phyloP scores from a whole-genome alignment of 2,888 invertebrate genomes.

The Eristalis arbustorum region DNA sequence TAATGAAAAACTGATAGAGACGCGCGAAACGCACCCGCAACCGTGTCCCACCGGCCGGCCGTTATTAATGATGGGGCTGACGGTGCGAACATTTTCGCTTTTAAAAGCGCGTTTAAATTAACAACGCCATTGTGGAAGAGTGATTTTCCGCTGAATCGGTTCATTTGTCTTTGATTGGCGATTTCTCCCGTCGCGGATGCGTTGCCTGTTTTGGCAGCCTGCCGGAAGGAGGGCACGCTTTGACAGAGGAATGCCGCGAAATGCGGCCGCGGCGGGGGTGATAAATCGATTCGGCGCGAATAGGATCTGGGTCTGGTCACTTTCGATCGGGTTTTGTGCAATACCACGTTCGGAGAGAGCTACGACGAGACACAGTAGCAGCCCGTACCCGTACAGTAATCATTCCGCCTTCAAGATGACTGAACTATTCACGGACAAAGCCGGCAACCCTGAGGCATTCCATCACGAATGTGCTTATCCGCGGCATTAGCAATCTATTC shows the following conservation, averaged over 20 bases:
- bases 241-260: background rate
- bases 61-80: slow-evolving; percentile 56
- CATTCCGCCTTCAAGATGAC: background rate
- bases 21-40: slow-evolving; percentile 3
- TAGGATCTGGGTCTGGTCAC: background rate
- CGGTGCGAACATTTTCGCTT: slow-evolving; percentile 50
- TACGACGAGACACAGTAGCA: background rate
- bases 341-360: background rate
- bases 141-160: slow-evolving; percentile 48
- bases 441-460: background rate
- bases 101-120: slow-evolving; percentile 65
- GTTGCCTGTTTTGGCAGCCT: slow-evolving; percentile 18
- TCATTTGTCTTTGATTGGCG: slow-evolving; percentile 61
- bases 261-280: background rate
- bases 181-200: slow-evolving; percentile 43
- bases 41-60: background rate
- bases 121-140: slow-evolving; percentile 54
- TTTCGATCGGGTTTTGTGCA: background rate
- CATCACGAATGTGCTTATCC: background rate
- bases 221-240: slow-evolving; percentile 15
- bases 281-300: background rate
- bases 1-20: slow-evolving; percentile 66
- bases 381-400: too few relatives aligned
- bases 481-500: background rate
- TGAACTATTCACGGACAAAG: background rate